These are phyloP conservation scores for Caenorhabditis sulstoni DNA, from an alignment of 2,888 invertebrate species.

Conservation along the genomic window DNA sequence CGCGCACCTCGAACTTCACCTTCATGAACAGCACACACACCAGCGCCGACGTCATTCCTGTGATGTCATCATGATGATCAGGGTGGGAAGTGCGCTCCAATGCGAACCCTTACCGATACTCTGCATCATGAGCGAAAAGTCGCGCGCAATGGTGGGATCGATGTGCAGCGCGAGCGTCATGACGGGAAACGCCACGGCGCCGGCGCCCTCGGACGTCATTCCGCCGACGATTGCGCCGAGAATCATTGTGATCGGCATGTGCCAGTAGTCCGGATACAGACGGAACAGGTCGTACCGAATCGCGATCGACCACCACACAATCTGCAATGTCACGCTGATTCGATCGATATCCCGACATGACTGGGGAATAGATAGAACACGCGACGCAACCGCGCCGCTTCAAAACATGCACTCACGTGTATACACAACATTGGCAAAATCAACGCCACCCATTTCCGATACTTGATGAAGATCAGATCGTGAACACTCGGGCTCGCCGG, in stretches of 20 bases:
- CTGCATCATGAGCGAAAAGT: slow-evolving; percentile 75
- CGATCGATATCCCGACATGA: too few species aligned
- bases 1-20: slow-evolving; percentile 70
- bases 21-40: slow-evolving; percentile 78
- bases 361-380: too few species aligned
- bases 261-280: slow-evolving; percentile 78
- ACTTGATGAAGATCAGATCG: slow-evolving; percentile 70
- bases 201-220: slow-evolving; percentile 78
- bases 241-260: slow-evolving; percentile 80
- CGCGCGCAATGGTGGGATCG: slow-evolving; percentile 72
- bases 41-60: slow-evolving; percentile 78
- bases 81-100: too few species aligned
- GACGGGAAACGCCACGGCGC: slow-evolving; percentile 79
- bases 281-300: slow-evolving; percentile 75
- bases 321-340: not conserved
- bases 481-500: slow-evolving; percentile 64
- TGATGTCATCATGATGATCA: not conserved
- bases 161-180: slow-evolving; percentile 78
- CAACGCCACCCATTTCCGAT: slow-evolving; percentile 73
- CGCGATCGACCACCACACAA: slow-evolving; percentile 78
- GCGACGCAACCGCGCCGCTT: too few species aligned
- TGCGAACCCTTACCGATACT: slow-evolving; percentile 58
- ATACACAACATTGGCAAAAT: slow-evolving; percentile 56
- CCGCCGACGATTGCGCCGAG: slow-evolving; percentile 79
- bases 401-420: too few species aligned